Evolutionary conservation across 2,797 vertebrate genomes (phyloP), one percentile per base, ranked within the genome.

Genomic region (Nyctalus aviator): DNA sequence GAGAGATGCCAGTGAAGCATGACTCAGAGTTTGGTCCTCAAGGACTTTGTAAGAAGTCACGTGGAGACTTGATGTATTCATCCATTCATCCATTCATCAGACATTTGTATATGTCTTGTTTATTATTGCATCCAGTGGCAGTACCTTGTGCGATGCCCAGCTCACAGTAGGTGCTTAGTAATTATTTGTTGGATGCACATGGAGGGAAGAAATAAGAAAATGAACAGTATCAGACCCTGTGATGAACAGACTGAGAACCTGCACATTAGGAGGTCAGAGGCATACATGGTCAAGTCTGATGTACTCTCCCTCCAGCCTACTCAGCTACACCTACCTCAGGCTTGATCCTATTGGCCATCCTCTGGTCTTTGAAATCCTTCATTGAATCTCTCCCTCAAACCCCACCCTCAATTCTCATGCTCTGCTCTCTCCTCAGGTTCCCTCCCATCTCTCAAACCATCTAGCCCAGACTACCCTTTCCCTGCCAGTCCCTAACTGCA

Each of bases 11-110:
- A 87, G 62, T 35, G 82, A 75, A 88, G 73, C 73, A 11, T 69
- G 91, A 92, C 82, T 78, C 73, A 71, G 15, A 89, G 71, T 59
- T 85, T 10, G 64, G 71, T 81, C 83, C 35, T 88, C 88, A 95
- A 93, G 92, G 94, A 92, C 93, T 92, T 93, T 90, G 75, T 37
- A 86, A 81, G 85, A 85, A 81, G 78, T 95, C 59, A 83, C 37
- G n/a, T 50, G 37, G 17, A 27, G 13, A 89, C 35, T 82, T 57
- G 20, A 73, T 84, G 68, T 48, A 77, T 62, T 44, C 57, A 15
- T 72, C 84, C 50, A 64, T 57, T 76, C 93, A 90, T 57, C 81
- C 50, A 64, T 57, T 76, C 93, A 90, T 57, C 81, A 8, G n/a
- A 12, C 21, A 9, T 64, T 55, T 20, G 27, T 57, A 50, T 73